Base-by-base conservation (phyloP, 2,113 vertebrate species). In the Nothobranchius furzeri region DNA sequence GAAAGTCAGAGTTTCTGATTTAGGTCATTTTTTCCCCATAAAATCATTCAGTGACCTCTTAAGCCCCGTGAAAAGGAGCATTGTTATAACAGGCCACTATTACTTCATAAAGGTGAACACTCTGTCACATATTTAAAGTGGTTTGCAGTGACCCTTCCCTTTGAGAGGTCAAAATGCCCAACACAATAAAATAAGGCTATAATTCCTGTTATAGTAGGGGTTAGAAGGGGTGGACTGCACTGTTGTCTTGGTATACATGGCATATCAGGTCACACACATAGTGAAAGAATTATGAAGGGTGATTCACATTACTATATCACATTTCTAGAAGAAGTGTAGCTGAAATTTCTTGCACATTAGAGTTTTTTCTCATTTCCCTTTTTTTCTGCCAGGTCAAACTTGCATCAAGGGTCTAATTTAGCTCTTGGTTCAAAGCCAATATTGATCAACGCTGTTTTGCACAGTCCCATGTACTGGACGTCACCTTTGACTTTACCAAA, bases 111-210 rank as follows among this genome's bases (percentile, higher is more conserved):
- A 58, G 9, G 37, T 58, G 56, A 43, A 58, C 56, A 20, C 4
- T 6, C 11, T 30, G 4, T 45, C 4, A 13, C 30, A 55, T 5
- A 12, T 36, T 55, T 7, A 55, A 12, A 36, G 36, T 55, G 53
- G 13, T 58, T 17, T 43, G n/a, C 5, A 43, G 55, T 58, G 55
- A 58, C n/a, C 55, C n/a, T 58, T 58, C 37, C 36, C 37, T 43
- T 8, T 58, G 10, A 42, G n/a, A 15, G 37, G 37, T 58, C 55
- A 55, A 36, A 35, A 15, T 55, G 14, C 14, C 53, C 53, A 6
- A 3, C 2, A 2, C 13, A 8, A 7, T 12, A 15, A n/a, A 36
- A 36, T n/a, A 42, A 43, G 55, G 14, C 15, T n/a, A 57, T 17
- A 40, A 8, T 20, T 57, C n/a, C 8, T 7, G 42, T 42, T 37